These are phyloP conservation scores for Conomelus anceps DNA, from an alignment of 2,888 invertebrate species.

Conservation along the genomic window DNA sequence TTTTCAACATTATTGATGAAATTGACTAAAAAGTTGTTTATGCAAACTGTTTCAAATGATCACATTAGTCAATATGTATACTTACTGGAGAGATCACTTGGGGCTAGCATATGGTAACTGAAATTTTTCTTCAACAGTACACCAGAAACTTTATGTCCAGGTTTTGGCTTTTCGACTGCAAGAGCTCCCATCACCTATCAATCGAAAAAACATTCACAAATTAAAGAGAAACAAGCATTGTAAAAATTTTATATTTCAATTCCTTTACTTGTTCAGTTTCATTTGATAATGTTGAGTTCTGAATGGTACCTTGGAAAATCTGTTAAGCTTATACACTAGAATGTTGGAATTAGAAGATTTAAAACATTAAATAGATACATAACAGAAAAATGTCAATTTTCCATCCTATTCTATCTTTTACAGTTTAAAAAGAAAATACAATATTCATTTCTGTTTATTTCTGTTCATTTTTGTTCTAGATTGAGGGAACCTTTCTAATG, in stretches of 20 bases:
- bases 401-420: too few species aligned
- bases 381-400: too few species aligned
- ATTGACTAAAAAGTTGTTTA: not conserved
- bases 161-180: constrained; percentile 73
- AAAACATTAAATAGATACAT: too few species aligned
- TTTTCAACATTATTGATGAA: not conserved
- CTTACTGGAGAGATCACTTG: constrained; percentile 81
- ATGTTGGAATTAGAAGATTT: too few species aligned
- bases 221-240: not conserved
- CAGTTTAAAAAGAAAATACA: too few species aligned
- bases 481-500: too few species aligned
- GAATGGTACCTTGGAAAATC: too few species aligned
- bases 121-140: constrained; percentile 95
- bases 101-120: constrained; percentile 90
- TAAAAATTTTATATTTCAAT: not conserved
- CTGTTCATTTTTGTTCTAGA: too few species aligned
- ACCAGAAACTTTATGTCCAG: constrained; percentile 77
- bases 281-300: too few species aligned
- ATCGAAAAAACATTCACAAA: not conserved
- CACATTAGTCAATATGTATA: constrained; percentile 22
- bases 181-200: constrained; percentile 75
- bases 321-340: too few species aligned
- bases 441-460: too few species aligned
- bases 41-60: not conserved
- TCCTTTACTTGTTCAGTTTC: too few species aligned